Evolutionary conservation across 2,113 vertebrate genomes (phyloP).

Genomic region (Amazona guildingii): DNA sequence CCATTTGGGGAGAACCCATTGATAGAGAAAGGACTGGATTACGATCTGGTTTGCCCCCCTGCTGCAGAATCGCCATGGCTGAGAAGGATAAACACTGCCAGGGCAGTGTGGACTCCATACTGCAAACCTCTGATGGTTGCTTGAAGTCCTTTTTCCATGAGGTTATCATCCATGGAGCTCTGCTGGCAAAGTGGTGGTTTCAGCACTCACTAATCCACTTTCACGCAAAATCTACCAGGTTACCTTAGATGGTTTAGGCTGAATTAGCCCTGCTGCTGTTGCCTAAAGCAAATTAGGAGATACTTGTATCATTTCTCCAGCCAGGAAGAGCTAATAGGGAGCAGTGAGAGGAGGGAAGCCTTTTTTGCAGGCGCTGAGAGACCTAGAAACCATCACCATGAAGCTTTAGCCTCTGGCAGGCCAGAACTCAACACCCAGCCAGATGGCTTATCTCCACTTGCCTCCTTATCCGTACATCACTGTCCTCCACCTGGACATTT

Average conservation of each 20-base stretch:
- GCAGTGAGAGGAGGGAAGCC: neutral
- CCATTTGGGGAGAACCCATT: neutral
- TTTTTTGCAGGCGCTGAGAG: neutral
- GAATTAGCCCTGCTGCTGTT: conserved; percentile 4
- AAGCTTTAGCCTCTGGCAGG: neutral
- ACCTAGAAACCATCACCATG: neutral
- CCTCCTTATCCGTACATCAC: neutral
- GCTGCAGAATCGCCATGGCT: accelerated
- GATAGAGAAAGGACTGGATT: neutral
- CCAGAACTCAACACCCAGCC: neutral
- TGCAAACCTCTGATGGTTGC: neutral
- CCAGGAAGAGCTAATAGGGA: neutral
- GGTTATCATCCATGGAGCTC: neutral
- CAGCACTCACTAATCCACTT: conserved; percentile 32
- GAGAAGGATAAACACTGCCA: neutral
- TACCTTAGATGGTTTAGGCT: conserved; percentile 14
- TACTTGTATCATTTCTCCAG: neutral
- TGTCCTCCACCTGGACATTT: neutral
- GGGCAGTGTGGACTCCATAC: neutral
- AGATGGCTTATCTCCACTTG: neutral
- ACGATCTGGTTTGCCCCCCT: neutral
- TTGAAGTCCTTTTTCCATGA: neutral
- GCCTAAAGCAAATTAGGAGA: conserved; percentile 26
- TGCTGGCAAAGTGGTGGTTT: neutral
- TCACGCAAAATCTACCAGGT: conserved; percentile 18